phyloP scores from a whole-genome alignment of 2,888 invertebrate species.

The Tanypteryx hageni region DNA sequence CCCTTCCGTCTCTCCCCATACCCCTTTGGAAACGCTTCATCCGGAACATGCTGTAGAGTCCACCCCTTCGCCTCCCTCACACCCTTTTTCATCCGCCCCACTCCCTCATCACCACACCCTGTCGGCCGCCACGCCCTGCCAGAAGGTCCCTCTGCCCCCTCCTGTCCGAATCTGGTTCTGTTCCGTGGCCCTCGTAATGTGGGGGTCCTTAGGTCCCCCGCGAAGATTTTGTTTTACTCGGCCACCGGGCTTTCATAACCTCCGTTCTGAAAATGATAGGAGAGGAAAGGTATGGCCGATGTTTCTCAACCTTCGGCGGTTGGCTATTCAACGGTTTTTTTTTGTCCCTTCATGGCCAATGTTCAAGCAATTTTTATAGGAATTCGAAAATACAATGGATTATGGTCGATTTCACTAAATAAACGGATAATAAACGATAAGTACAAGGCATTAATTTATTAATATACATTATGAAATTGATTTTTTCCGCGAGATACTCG shows the following conservation, averaged over 20 bases:
- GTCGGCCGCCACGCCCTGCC: constrained; percentile 6
- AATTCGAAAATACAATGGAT: too few relatives aligned
- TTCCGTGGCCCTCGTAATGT: neutral
- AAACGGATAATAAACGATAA: too few relatives aligned
- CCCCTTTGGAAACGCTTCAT: neutral
- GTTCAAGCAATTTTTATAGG: too few relatives aligned
- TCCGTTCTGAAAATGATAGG: constrained; percentile 3
- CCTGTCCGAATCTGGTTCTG: constrained; percentile 30
- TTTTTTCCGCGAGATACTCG: too few relatives aligned
- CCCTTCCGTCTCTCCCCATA: constrained; percentile 34
- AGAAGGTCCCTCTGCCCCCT: constrained; percentile 3
- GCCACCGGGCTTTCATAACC: neutral
- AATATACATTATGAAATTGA: too few relatives aligned
- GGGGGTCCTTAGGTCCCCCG: constrained; percentile 15
- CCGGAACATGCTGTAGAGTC: neutral
- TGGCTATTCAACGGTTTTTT: constrained; percentile 17
- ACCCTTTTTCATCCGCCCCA: neutral
- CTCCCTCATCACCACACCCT: constrained; percentile 30
- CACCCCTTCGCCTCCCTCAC: constrained; percentile 40
- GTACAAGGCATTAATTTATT: too few relatives aligned
- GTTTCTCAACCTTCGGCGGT: neutral
- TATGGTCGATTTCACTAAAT: too few relatives aligned
- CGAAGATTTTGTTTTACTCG: constrained; percentile 38
- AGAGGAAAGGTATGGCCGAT: neutral
- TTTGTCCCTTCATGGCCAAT: neutral